Percentiles rank a stretch among this genome's conserved stretches.
Conservation (phyloP, 2,888 invertebrate genomes). For the Mythimna albipuncta region DNA sequence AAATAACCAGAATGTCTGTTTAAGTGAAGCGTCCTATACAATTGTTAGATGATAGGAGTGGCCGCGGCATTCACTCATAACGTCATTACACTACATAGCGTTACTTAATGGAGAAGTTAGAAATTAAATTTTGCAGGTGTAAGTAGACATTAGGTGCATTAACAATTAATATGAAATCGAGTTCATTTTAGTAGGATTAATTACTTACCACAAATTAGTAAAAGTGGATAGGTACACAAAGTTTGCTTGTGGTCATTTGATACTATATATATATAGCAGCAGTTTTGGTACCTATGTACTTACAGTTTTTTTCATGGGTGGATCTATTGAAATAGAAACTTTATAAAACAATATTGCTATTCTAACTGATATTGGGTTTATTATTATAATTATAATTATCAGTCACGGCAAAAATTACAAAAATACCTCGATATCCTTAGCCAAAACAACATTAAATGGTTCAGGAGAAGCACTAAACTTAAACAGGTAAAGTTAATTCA, state of each 20-base stretch:
- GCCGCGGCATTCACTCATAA: slow-evolving; percentile 31
- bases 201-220: slow-evolving; percentile 18
- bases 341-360: not conserved
- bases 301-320: not conserved
- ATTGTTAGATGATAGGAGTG: slow-evolving; percentile 17
- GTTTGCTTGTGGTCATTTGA: not conserved
- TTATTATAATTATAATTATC: too few relatives aligned
- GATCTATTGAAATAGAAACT: not conserved
- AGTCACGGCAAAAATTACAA: not conserved
- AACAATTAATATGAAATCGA: slow-evolving; percentile 26
- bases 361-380: too few relatives aligned
- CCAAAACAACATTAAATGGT: not conserved
- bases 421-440: not conserved
- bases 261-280: not conserved
- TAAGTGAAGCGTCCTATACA: slow-evolving; percentile 6
- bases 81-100: slow-evolving; percentile 30
- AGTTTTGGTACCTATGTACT: too few relatives aligned
- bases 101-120: slow-evolving; percentile 38
- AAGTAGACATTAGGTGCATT: slow-evolving; percentile 17
- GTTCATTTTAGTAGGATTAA: slow-evolving; percentile 15
- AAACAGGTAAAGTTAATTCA: not conserved
- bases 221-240: not conserved
- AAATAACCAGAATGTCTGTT: not conserved
- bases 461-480: not conserved
- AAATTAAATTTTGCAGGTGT: slow-evolving; percentile 36